These are phyloP conservation scores for pig (Sus scrofa) DNA, from an alignment of 2,113 vertebrate species.

Conservation along the genomic window T2T-Sscrofa CM000826.6:103696501-103697000, in stretches of 20 bases:
- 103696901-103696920: constrained; percentile 1
- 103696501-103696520: constrained; percentile 85
- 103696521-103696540: constrained; percentile 84
- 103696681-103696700: constrained; percentile 82
- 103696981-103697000: background rate
- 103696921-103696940: constrained; percentile 34
- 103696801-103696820: constrained; percentile 76
- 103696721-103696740: constrained; percentile 80
- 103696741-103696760: constrained; percentile 77
- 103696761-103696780: constrained; percentile 82
- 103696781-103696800: constrained; percentile 68
- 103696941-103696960: background rate
- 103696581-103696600: constrained; percentile 81
- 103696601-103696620: constrained; percentile 89
- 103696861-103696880: constrained; percentile 59
- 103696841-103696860: constrained; percentile 43
- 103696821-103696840: constrained; percentile 39
- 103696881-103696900: background rate
- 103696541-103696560: constrained; percentile 67
- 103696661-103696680: constrained; percentile 84
- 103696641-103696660: constrained; percentile 86
- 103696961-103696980: background rate
- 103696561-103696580: constrained; percentile 71
- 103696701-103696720: constrained; percentile 74
- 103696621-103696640: constrained; percentile 87